These are phyloP conservation scores for Xyrauchen texanus DNA, from an alignment of 2,113 vertebrate species.

Conservation along the genomic window DNA sequence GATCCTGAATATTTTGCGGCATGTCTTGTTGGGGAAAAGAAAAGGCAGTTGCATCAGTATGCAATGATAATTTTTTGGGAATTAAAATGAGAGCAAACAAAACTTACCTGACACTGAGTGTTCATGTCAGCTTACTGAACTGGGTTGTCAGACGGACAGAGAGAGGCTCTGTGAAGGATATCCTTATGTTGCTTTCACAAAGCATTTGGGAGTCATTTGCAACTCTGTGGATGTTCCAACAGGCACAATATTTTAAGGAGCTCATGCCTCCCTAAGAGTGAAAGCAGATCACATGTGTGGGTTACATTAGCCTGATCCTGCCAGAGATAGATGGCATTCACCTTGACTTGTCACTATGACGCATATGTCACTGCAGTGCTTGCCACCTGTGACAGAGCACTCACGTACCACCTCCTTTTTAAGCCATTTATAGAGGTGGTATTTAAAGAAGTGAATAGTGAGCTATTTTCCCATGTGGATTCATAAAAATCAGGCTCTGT, in stretches of 20 bases:
- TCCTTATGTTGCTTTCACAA: conserved; percentile 25
- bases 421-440: conserved; percentile 26
- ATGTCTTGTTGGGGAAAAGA: conserved; percentile 54
- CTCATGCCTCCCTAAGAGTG: neutral
- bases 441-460: conserved; percentile 31
- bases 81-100: neutral
- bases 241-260: neutral
- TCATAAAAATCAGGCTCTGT: conserved; percentile 18
- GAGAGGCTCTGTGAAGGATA: neutral
- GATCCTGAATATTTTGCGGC: conserved; percentile 59
- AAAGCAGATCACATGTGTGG: conserved; percentile 21
- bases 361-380: conserved; percentile 21
- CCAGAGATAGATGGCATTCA: conserved; percentile 27
- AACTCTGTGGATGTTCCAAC: conserved; percentile 8
- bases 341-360: conserved; percentile 32
- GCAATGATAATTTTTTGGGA: neutral
- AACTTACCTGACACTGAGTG: conserved; percentile 47
- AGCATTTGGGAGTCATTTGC: neutral
- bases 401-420: conserved; percentile 8
- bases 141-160: neutral
- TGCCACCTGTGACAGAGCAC: conserved; percentile 22
- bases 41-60: neutral
- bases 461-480: conserved; percentile 20
- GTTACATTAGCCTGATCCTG: conserved; percentile 17
- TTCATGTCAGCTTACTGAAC: conserved; percentile 41